Evolutionary conservation across 2,888 invertebrate genomes (phyloP).

Genomic region (Thecocarcelia acutangulata): DNA sequence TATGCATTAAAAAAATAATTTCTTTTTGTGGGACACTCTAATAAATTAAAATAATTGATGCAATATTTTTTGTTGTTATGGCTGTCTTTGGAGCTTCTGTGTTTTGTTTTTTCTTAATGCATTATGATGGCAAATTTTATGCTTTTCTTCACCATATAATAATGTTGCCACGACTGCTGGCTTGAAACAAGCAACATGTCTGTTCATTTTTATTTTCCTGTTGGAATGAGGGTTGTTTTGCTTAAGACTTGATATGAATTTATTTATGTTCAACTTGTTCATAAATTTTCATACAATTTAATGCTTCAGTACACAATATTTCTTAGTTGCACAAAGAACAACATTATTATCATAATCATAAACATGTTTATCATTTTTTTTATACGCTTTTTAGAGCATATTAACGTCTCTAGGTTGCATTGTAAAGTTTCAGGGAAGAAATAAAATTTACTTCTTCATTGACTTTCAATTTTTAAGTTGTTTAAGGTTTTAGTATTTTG

Average conservation of each 20-base stretch:
- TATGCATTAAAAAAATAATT: no score
- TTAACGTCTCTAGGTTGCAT: constrained; percentile 31
- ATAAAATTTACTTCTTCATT: constrained; percentile 41
- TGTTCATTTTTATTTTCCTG: not conserved
- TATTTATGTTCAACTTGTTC: constrained; percentile 67
- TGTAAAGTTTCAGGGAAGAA: constrained; percentile 11
- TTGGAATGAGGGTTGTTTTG: not conserved
- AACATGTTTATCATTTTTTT: constrained; percentile 24
- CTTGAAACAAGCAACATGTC: constrained; percentile 3
- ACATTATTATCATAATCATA: constrained; percentile 7
- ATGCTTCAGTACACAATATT: constrained; percentile 81
- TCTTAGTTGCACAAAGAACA: constrained; percentile 68
- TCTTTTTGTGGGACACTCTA: no score
- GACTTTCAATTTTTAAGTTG: not conserved
- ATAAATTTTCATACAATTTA: constrained; percentile 82
- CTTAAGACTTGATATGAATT: constrained; percentile 48
- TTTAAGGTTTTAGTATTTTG: not conserved
- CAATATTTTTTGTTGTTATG: not conserved
- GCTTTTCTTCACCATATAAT: constrained; percentile 57
- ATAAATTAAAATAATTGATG: constrained; percentile 25
- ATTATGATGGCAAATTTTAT: constrained; percentile 61
- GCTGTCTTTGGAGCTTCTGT: constrained; percentile 7
- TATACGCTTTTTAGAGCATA: constrained; percentile 4
- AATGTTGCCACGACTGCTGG: constrained; percentile 33
- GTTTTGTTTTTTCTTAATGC: not conserved